Percentiles rank a stretch among this genome's conserved stretches.
Evolutionary conservation across 2,888 invertebrate genomes (phyloP).

Genomic region (Macaria liturata): DNA sequence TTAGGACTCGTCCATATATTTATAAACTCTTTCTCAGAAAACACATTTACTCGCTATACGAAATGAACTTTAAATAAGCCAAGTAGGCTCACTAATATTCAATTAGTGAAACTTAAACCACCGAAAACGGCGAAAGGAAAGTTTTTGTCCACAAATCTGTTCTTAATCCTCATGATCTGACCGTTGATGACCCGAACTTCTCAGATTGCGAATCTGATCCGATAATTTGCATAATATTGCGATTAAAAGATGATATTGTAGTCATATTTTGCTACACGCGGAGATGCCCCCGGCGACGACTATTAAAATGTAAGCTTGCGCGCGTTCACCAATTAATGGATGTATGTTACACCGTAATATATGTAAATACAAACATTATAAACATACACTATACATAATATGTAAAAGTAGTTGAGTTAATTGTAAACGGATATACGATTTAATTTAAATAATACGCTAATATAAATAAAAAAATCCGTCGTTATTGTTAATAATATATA

Average conservation of each 20-base stretch:
- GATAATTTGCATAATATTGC: slow-evolving; percentile 27
- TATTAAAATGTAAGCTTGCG: slow-evolving; percentile 33
- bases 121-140: slow-evolving; percentile 16
- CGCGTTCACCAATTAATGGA: slow-evolving; percentile 31
- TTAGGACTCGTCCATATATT: neutral
- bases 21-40: neutral
- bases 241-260: slow-evolving; percentile 31
- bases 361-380: neutral
- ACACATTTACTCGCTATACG: neutral
- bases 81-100: slow-evolving; percentile 15
- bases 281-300: slow-evolving; percentile 33
- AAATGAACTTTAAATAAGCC: slow-evolving; percentile 9
- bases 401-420: too few relatives aligned
- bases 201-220: slow-evolving; percentile 28
- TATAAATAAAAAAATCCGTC: too few relatives aligned
- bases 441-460: too few relatives aligned
- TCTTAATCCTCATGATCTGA: slow-evolving; percentile 12
- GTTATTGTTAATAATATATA: too few relatives aligned
- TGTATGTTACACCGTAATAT: slow-evolving; percentile 28
- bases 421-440: too few relatives aligned
- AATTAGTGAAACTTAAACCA: slow-evolving; percentile 12
- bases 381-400: too few relatives aligned
- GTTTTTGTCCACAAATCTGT: slow-evolving; percentile 15
- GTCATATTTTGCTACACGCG: slow-evolving; percentile 35
- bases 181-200: slow-evolving; percentile 21